Base-by-base conservation (phyloP, 1,140 invertebrate species). In the Octopus sinensis region DNA sequence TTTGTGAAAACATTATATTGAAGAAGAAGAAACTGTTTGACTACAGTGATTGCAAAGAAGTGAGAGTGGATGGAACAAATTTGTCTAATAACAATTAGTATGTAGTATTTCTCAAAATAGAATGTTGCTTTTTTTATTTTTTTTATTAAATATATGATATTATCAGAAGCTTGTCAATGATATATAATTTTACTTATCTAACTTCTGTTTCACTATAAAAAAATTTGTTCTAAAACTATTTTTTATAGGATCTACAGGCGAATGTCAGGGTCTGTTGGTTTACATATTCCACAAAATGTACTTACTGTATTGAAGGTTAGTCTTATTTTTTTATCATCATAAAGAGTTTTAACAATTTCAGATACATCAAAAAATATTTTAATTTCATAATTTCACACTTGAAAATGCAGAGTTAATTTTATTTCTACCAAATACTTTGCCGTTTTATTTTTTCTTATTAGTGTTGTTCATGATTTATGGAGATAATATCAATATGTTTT, bases 281-380 rank as follows among this genome's bases (percentile, higher is more conserved):
- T 93, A n/a, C 95, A 96, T 91, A 96, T 98, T 90, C 96, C 96
- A 23, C 93, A 94, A 68, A 95, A 97, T 89, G 95, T 98, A 80
- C 94, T 95, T 53, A 93, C 94, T 91, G 93, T 96, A 81, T 93
- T 98, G 80, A 97, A 97, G 94, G 97, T 97, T 91, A 90, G 89
- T 82, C 73, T 68, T 53, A 52, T 17, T 6, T 54, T 6, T 54
- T 62, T 62, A 12, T 62, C 30, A 43, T 43, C 30, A 43, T 43
- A 43, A 43, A 43, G 30, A 43, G 3, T 43, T 43, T 43, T 43
- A 43, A 43, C 30, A 43, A 43, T 43, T 43, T 43, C 30, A 43
- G 30, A 43, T 43, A 43, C 30, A 43, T 43, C 30, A 43, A 43
- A 43, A 43, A 43, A 43, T 43, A 43, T 43, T 2, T 43, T 43